Conservation (phyloP, 2,888 invertebrate genomes). For the Nephrotoma guestfalica region DNA sequence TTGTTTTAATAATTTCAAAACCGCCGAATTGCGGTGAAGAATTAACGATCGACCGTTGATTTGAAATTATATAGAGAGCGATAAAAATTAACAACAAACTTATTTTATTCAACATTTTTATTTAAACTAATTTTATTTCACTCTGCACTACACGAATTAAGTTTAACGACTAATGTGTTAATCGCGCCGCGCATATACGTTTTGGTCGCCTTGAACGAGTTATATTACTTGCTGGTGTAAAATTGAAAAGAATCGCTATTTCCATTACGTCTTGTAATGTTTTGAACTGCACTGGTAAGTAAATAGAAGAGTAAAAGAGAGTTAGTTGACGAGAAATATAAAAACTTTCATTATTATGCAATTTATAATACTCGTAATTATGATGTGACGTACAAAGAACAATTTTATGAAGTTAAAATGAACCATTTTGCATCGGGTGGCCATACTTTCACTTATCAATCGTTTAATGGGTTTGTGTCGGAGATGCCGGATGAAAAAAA, state of each 20-base stretch:
- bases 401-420: neutral
- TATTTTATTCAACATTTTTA: neutral
- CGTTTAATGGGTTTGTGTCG: neutral
- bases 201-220: neutral
- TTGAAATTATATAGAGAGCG: neutral
- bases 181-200: neutral
- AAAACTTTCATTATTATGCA: neutral
- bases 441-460: neutral
- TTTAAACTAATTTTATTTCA: neutral
- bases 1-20: neutral
- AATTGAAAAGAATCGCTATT: neutral
- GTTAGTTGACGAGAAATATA: neutral
- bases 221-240: neutral
- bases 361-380: neutral
- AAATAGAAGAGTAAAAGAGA: neutral
- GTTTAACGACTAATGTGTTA: neutral
- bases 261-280: neutral
- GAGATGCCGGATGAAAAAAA: neutral
- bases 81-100: neutral
- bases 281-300: neutral
- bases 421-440: neutral
- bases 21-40: neutral
- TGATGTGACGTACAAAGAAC: neutral
- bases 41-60: neutral
- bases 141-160: neutral